Evolutionary conservation across 2,888 invertebrate species (phyloP), one percentile per base, ranked within the genome.

Genomic region (Iselma pallidipennis): DNA sequence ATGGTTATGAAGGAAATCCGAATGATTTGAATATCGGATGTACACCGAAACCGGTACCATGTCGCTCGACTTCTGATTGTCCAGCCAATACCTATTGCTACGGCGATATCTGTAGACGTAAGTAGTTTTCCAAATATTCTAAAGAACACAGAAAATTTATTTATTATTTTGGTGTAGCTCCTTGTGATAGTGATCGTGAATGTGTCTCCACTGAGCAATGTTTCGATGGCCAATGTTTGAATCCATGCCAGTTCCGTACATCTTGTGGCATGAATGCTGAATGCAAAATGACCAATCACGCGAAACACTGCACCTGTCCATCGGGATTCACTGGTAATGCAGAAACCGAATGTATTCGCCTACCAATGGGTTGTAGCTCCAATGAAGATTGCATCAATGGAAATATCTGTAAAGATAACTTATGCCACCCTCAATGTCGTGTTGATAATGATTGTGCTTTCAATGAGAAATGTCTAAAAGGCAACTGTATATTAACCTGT

Each of bases 401-500:
- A 28, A 88, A 89, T 70, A 85, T 87, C 25, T 96, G 96, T 74
- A 88, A 89, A 64, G 90, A 94, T 74, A 91, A 91, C 54, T 89
- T 93, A 81, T 96, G 96, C 76, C 83, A 92, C 63, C 92, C 93
- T 4, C 84, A 84, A 49, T 96, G 96, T 76, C 82, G 82, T 31
- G 83, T 81, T 14, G 95, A 96, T 78, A 89, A 90, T 72, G 88
- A 92, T 67, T 96, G 96, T 78, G 95, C 95, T 2, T 86, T 91
- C 62, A 96, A 96, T 77, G 96, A 96, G 82, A 92, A 94, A 80
- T 96, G 96, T 81, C 83, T 92, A 7, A 86, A 87, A 74, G 91
- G 90, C 68, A 89, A 88, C 73, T 96, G 95, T 78, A 87, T 93
- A 87, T 88, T 95, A 60, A 95, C 95, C 2, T 96, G 96, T 76